Evolutionary conservation across 2,797 vertebrate genomes (phyloP).

Genomic region (Danio jaintianensis): DNA sequence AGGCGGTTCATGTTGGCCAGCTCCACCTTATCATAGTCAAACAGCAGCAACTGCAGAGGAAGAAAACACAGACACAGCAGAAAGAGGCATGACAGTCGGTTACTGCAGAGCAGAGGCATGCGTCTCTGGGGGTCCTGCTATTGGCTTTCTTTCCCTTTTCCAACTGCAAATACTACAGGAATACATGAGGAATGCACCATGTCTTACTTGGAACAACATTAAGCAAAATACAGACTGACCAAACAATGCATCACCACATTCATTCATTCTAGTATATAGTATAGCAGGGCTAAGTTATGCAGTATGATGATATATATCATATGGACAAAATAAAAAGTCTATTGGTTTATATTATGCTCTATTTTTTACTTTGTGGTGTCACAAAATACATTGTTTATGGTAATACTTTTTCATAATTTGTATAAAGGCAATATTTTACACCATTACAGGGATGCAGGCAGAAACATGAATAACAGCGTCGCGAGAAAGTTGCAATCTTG

Average conservation of each 20-base stretch:
- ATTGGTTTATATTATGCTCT: no score
- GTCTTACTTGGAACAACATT: background rate
- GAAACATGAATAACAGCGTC: no score
- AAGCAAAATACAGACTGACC: background rate
- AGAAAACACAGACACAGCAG: conserved; percentile 34
- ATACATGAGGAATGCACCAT: background rate
- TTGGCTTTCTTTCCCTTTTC: conserved; percentile 16
- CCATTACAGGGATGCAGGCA: no score
- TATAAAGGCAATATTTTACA: no score
- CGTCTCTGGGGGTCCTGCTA: conserved; percentile 28
- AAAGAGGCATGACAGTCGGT: conserved; percentile 17
- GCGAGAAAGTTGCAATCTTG: no score
- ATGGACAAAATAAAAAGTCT: no score
- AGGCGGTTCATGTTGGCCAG: conserved; percentile 98
- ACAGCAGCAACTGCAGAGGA: conserved; percentile 88
- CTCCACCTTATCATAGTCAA: conserved; percentile 98
- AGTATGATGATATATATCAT: no score
- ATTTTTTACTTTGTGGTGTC: no score
- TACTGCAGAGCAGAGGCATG: conserved; percentile 25
- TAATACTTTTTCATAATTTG: no score
- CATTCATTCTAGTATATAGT: no score
- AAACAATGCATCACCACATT: background rate
- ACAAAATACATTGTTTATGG: no score
- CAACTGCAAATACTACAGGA: background rate
- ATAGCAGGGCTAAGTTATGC: no score